Percentiles rank a stretch among this genome's conserved stretches.
Conservation (phyloP, 2,888 invertebrate genomes). For the Odontomyia ornata region DNA sequence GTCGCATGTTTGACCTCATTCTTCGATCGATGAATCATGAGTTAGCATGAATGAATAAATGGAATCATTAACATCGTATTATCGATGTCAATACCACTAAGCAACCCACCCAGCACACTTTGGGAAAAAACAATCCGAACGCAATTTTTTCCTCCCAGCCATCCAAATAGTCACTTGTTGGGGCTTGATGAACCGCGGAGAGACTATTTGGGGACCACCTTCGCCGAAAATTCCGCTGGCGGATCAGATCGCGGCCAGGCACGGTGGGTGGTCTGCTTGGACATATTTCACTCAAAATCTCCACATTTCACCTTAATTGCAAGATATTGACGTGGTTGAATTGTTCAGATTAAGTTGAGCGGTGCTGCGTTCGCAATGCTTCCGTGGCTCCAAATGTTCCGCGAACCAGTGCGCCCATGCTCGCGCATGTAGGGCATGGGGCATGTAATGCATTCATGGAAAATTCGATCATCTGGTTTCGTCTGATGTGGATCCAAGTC, state of each 20-base stretch:
- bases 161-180: background rate
- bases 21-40: too few species aligned
- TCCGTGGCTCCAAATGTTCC: too few species aligned
- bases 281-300: conserved; percentile 44
- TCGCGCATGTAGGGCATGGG: too few species aligned
- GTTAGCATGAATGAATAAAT: too few species aligned
- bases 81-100: background rate
- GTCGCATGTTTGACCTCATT: too few species aligned
- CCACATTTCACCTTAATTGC: conserved; percentile 41
- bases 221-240: conserved; percentile 23
- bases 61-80: background rate
- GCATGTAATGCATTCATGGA: too few species aligned
- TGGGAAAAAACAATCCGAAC: background rate
- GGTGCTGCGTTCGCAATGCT: background rate
- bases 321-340: conserved; percentile 35
- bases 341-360: conserved; percentile 15
- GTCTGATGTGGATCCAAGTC: background rate
- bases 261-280: conserved; percentile 38
- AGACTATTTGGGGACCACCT: conserved; percentile 30
- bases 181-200: conserved; percentile 24
- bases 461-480: conserved; percentile 4
- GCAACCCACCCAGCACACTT: background rate
- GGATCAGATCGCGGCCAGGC: conserved; percentile 32
- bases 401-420: too few species aligned
- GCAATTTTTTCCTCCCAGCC: background rate